phyloP scores from a whole-genome alignment of 2,113 vertebrate genomes.

The Forbesichthys papilliferus region DNA sequence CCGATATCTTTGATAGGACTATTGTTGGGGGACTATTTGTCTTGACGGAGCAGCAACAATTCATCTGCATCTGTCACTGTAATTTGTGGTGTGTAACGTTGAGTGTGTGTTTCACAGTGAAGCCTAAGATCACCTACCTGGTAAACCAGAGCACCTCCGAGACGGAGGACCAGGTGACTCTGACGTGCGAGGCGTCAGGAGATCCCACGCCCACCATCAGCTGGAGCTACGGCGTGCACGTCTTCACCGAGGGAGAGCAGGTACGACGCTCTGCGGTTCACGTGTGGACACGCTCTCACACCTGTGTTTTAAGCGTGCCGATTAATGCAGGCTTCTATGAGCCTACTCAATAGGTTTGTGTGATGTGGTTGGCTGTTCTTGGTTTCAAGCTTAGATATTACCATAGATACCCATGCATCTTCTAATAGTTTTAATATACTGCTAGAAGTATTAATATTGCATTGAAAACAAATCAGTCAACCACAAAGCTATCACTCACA shows the following conservation, averaged over 20 bases:
- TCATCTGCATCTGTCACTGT: slow-evolving; percentile 11
- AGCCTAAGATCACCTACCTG: slow-evolving; percentile 95
- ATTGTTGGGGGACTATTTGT: too few relatives aligned
- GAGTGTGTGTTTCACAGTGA: slow-evolving; percentile 76
- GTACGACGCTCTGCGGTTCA: slow-evolving; percentile 68
- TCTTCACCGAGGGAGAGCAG: slow-evolving; percentile 95
- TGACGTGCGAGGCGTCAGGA: slow-evolving; percentile 94
- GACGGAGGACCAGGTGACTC: slow-evolving; percentile 90
- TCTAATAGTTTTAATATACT: too few relatives aligned
- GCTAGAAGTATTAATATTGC: too few relatives aligned
- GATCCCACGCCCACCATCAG: slow-evolving; percentile 95
- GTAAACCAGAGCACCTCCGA: slow-evolving; percentile 93
- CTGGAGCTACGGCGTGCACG: slow-evolving; percentile 85
- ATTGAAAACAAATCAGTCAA: too few relatives aligned
- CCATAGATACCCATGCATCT: too few relatives aligned
- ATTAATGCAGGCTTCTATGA: slow-evolving; percentile 14
- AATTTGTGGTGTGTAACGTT: not conserved
- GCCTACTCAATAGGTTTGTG: too few relatives aligned
- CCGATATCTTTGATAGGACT: too few relatives aligned
- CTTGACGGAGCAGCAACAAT: too few relatives aligned
- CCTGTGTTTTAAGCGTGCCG: slow-evolving; percentile 34
- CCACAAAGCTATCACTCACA: slow-evolving; percentile 3
- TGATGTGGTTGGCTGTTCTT: too few relatives aligned
- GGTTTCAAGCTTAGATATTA: too few relatives aligned
- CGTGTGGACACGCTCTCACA: slow-evolving; percentile 25